These are phyloP conservation scores for Pangasius mekongensis DNA, from an alignment of 2,797 vertebrate genomes.

Conservation along the genomic window DNA sequence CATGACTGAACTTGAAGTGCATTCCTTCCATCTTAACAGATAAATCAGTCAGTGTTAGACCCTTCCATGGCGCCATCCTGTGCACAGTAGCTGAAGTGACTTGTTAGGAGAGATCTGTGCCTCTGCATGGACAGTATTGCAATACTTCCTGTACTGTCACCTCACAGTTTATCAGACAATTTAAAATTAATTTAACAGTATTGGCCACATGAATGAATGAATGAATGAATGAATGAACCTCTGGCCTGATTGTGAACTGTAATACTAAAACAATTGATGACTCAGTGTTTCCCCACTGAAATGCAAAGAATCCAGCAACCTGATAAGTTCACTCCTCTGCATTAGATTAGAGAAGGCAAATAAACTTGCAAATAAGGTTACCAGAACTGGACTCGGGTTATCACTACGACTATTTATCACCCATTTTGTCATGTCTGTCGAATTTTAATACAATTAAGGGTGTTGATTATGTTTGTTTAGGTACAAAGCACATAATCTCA, in stretches of 20 bases:
- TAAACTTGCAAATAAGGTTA: neutral
- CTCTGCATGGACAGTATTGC: neutral
- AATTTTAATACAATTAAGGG: neutral
- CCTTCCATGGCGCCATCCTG: conserved; percentile 43
- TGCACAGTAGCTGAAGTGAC: conserved; percentile 21
- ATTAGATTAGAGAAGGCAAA: neutral
- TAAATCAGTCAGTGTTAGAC: neutral
- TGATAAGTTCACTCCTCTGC: neutral
- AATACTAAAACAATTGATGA: neutral
- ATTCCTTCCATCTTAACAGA: conserved; percentile 42
- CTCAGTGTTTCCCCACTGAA: neutral
- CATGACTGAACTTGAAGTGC: conserved; percentile 53
- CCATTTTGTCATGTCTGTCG: neutral
- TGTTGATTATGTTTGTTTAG: neutral
- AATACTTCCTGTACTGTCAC: neutral
- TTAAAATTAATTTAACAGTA: neutral
- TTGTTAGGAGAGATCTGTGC: neutral
- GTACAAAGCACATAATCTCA: neutral
- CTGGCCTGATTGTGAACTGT: neutral
- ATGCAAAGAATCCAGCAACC: neutral
- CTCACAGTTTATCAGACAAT: neutral
- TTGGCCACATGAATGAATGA: neutral
- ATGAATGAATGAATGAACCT: neutral
- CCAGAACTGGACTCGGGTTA: neutral
- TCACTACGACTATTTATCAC: neutral